phyloP scores from a whole-genome alignment of 2,888 invertebrate species.

The Dendrolimus houi region DNA sequence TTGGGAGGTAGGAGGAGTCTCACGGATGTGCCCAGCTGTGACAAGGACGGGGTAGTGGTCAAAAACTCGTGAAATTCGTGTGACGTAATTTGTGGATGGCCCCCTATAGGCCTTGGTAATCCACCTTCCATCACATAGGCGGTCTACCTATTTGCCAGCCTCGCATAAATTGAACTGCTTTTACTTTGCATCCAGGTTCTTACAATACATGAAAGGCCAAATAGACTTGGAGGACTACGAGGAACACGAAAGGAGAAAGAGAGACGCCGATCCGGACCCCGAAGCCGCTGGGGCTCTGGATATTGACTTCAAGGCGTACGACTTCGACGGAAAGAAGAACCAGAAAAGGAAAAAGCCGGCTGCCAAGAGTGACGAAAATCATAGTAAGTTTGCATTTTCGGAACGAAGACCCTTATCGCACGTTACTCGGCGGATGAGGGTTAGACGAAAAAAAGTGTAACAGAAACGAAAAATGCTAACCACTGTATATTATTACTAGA shows the following conservation, averaged over 20 bases:
- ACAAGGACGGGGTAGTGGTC: no score
- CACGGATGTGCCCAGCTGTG: no score
- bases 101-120: no score
- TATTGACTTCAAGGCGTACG: constrained; percentile 76
- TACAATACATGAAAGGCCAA: constrained; percentile 54
- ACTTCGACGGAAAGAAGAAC: constrained; percentile 72
- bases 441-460: no score
- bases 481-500: no score
- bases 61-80: no score
- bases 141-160: no score
- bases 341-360: constrained; percentile 61
- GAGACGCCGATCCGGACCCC: constrained; percentile 57
- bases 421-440: no score
- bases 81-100: no score
- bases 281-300: constrained; percentile 46
- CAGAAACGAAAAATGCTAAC: no score
- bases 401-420: neutral
- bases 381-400: constrained; percentile 33
- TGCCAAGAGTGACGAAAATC: constrained; percentile 50
- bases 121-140: no score
- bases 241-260: constrained; percentile 45
- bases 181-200: constrained; percentile 18
- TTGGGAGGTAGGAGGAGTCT: no score
- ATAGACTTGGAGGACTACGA: constrained; percentile 47
- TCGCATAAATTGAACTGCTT: neutral